Evolutionary conservation across 1,140 invertebrate species (phyloP).

Genomic region (Bombus polaris): DNA sequence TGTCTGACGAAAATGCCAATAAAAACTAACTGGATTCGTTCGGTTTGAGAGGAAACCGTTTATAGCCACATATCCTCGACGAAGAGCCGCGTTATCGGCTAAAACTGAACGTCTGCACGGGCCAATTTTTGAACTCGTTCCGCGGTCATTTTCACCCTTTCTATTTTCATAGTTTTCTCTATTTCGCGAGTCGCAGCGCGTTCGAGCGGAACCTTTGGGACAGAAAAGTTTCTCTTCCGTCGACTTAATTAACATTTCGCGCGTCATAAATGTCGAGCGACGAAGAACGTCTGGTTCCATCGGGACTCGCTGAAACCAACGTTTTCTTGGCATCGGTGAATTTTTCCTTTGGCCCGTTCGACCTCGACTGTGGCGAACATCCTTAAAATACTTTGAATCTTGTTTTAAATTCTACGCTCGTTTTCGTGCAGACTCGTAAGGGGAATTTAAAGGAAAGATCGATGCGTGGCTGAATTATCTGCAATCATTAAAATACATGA

Average conservation of each 20-base stretch:
- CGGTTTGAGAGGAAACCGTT: neutral
- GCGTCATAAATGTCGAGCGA: neutral
- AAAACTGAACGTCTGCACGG: neutral
- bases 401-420: neutral
- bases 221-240: neutral
- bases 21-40: neutral
- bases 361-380: neutral
- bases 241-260: constrained; percentile 25
- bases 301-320: neutral
- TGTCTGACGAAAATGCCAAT: neutral
- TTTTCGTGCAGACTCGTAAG: neutral
- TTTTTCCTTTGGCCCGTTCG: neutral
- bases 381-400: neutral
- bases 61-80: too few relatives aligned
- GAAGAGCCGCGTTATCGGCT: neutral
- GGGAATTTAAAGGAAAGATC: too few relatives aligned
- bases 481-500: too few relatives aligned
- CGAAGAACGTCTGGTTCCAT: neutral
- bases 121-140: too few relatives aligned
- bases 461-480: neutral
- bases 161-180: neutral
- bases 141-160: neutral
- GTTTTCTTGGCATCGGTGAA: too few relatives aligned
- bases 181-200: neutral
- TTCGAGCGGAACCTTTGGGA: neutral